Conservation (phyloP, 2,113 vertebrate genomes). For the Castor canadensis region DNA sequence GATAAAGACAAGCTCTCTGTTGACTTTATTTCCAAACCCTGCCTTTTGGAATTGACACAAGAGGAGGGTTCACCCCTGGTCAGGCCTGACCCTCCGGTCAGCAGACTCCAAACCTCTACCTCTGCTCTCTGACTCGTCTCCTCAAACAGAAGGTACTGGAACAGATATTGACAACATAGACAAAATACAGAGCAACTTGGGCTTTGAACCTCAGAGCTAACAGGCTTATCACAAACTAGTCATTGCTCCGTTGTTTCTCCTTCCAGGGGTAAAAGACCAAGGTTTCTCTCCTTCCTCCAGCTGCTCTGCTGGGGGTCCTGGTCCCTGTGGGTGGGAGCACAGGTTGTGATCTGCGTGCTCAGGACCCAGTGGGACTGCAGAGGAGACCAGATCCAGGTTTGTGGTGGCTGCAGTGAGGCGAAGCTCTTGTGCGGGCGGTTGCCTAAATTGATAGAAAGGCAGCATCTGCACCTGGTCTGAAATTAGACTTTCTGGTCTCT, state of each 20-base stretch:
- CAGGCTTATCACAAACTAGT: slow-evolving; percentile 1
- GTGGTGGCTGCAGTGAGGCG: neutral
- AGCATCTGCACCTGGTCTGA: fast-evolving
- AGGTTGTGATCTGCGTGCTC: neutral
- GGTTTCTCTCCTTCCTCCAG: neutral
- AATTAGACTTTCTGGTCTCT: neutral
- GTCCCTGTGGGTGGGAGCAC: neutral
- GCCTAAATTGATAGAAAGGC: too few relatives aligned
- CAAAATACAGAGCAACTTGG: slow-evolving; percentile 56
- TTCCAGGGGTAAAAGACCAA: neutral
- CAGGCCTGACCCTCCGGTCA: slow-evolving; percentile 72
- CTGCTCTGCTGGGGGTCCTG: neutral
- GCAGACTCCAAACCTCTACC: slow-evolving; percentile 64
- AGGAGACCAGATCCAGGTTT: neutral
- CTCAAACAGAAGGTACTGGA: slow-evolving; percentile 81
- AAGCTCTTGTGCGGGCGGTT: neutral
- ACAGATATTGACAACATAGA: slow-evolving; percentile 67
- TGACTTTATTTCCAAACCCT: slow-evolving; percentile 66
- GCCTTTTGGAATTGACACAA: slow-evolving; percentile 71
- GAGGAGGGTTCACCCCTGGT: slow-evolving; percentile 56
- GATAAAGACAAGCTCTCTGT: slow-evolving; percentile 67
- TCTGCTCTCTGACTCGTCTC: slow-evolving; percentile 36
- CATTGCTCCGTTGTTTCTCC: neutral
- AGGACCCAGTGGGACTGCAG: neutral
- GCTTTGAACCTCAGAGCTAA: slow-evolving; percentile 52